phyloP scores from a whole-genome alignment of 2,888 invertebrate species.

The Camponotus fellah region DNA sequence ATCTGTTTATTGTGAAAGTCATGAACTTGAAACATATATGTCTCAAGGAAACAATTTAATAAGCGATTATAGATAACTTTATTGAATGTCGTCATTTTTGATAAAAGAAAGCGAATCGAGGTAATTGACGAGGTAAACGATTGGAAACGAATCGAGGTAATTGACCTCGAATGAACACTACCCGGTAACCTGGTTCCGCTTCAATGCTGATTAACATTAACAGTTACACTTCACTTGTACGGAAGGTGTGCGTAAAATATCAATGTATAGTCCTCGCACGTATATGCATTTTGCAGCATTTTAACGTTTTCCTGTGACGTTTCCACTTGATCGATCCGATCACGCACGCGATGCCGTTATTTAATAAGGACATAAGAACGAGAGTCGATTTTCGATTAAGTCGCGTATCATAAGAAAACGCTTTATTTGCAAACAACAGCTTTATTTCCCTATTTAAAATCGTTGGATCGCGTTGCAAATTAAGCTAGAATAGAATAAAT shows the following conservation, averaged over 20 bases:
- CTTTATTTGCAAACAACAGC: background rate
- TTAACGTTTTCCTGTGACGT: slow-evolving; percentile 34
- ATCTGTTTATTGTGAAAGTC: background rate
- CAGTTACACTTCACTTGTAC: slow-evolving; percentile 69
- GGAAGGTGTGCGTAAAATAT: slow-evolving; percentile 40
- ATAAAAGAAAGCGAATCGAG: slow-evolving; percentile 51
- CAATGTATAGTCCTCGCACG: slow-evolving; percentile 14
- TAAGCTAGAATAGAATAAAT: background rate
- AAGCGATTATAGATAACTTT: slow-evolving; percentile 2
- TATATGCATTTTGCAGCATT: slow-evolving; percentile 16
- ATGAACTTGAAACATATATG: background rate
- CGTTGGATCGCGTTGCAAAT: background rate
- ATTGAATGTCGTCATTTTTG: slow-evolving; percentile 37
- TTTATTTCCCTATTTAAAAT: background rate
- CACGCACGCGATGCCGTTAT: slow-evolving; percentile 57
- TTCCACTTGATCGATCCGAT: slow-evolving; percentile 43
- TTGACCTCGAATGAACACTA: slow-evolving; percentile 71
- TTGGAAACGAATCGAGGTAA: slow-evolving; percentile 65
- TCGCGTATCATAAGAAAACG: slow-evolving; percentile 4
- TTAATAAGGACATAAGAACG: slow-evolving; percentile 13
- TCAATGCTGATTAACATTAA: slow-evolving; percentile 79
- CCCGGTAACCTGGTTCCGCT: slow-evolving; percentile 77
- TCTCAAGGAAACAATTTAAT: background rate
- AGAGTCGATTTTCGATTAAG: slow-evolving; percentile 15
- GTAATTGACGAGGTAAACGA: slow-evolving; percentile 67